A percentile compares a stretch with the other conserved stretches of the same genome.
phyloP scores from a whole-genome alignment of 2,113 vertebrate species.

The Pyrgilauda ruficollis region DNA sequence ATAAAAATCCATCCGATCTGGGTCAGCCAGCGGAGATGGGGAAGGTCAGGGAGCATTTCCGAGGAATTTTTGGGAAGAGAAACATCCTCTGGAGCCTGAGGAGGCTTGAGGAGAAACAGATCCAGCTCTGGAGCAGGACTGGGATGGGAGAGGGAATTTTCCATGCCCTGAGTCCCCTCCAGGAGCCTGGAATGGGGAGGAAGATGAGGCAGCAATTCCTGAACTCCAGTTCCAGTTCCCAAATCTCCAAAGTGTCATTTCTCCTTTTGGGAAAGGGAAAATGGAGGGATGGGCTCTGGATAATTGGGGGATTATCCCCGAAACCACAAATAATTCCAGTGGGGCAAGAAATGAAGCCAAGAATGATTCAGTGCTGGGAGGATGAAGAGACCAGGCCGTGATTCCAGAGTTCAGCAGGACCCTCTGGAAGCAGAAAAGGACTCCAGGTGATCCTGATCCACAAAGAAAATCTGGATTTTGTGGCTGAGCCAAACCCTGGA shows the following conservation, averaged over 20 bases:
- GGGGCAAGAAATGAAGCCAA: background rate
- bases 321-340: background rate
- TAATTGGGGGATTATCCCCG: background rate
- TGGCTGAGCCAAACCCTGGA: background rate
- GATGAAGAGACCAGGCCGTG: background rate
- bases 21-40: background rate
- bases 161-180: background rate
- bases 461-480: background rate
- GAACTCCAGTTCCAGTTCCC: background rate
- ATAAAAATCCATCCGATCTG: background rate
- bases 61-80: background rate
- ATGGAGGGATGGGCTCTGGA: background rate
- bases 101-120: background rate
- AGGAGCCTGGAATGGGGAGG: background rate
- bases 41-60: background rate
- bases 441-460: background rate
- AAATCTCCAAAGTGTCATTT: accelerated
- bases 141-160: background rate
- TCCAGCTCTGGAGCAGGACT: background rate
- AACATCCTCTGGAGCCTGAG: background rate
- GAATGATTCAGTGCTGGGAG: background rate
- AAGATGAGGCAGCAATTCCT: background rate
- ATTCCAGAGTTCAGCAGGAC: background rate
- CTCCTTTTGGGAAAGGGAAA: background rate
- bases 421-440: background rate